phyloP scores from a whole-genome alignment of 2,888 invertebrate species.

The Acanthoscelides obtectus region DNA sequence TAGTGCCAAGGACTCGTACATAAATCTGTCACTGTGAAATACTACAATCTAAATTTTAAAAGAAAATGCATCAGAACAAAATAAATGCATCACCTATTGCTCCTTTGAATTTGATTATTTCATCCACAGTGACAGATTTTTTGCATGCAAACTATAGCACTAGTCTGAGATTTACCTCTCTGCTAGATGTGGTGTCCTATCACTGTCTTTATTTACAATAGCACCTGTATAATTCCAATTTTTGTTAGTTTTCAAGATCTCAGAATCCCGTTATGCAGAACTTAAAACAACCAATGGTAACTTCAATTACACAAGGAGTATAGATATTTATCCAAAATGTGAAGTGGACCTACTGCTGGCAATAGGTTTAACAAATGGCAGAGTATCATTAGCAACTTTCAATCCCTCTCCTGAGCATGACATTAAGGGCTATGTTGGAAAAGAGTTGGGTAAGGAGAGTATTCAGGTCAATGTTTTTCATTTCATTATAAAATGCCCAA shows the following conservation, averaged over 20 bases:
- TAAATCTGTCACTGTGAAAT: too few species aligned
- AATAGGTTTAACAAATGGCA: conserved; percentile 85
- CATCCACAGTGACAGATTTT: too few species aligned
- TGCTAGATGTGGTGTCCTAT: too few species aligned
- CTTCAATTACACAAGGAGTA: conserved; percentile 77
- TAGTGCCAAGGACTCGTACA: too few species aligned
- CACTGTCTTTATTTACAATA: conserved; percentile 1
- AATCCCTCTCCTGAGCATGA: conserved; percentile 56
- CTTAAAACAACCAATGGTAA: conserved; percentile 68
- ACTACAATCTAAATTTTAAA: too few species aligned
- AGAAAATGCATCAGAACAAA: too few species aligned
- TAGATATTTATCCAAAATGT: conserved; percentile 78
- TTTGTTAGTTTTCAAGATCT: conserved; percentile 61
- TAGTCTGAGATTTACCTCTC: too few species aligned
- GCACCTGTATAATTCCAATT: conserved; percentile 5
- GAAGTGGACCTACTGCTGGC: conserved; percentile 78
- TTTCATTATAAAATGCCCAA: too few species aligned
- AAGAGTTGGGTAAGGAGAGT: conserved; percentile 64
- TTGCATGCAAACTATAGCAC: too few species aligned
- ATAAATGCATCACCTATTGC: too few species aligned
- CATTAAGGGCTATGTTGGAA: conserved; percentile 63
- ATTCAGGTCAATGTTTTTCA: neutral
- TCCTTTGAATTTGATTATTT: too few species aligned
- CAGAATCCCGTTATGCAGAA: conserved; percentile 64
- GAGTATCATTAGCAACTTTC: conserved; percentile 75